Conservation (phyloP, 2,888 invertebrate species). For the Apamea crenata region DNA sequence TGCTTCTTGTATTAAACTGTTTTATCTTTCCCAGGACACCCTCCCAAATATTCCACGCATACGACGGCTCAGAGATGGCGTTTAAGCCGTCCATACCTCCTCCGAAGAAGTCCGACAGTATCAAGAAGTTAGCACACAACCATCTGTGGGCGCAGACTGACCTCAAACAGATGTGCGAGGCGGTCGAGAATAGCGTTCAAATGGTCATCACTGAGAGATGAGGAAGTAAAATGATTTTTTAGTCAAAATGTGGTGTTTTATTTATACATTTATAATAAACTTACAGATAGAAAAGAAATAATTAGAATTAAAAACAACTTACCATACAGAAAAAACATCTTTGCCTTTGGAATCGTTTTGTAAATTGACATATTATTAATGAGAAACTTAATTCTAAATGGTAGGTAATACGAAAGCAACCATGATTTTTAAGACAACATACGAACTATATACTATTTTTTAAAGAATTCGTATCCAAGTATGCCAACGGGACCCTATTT, state of each 20-base stretch:
- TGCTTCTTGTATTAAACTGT: neutral
- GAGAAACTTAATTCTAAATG: neutral
- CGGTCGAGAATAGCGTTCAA: slow-evolving; percentile 75
- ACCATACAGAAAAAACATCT: neutral
- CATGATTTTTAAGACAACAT: neutral
- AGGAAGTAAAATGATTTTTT: slow-evolving; percentile 41
- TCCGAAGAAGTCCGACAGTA: slow-evolving; percentile 85
- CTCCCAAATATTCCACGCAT: slow-evolving; percentile 91
- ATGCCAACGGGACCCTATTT: neutral
- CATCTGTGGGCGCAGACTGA: slow-evolving; percentile 84
- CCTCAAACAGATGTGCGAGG: slow-evolving; percentile 85
- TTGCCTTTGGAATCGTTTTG: slow-evolving; percentile 6
- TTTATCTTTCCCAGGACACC: slow-evolving; percentile 88
- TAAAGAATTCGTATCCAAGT: too few relatives aligned
- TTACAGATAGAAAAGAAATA: neutral
- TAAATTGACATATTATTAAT: neutral
- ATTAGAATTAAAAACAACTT: neutral
- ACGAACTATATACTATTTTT: neutral
- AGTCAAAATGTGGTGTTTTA: slow-evolving; percentile 27
- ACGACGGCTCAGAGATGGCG: slow-evolving; percentile 93
- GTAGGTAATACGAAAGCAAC: neutral
- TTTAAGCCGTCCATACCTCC: slow-evolving; percentile 94
- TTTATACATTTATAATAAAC: slow-evolving; percentile 11
- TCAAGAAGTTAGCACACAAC: slow-evolving; percentile 62
- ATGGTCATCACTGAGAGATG: slow-evolving; percentile 66